Evolutionary conservation across 2,797 vertebrate species (phyloP).

Genomic region (Babyrousa celebensis): DNA sequence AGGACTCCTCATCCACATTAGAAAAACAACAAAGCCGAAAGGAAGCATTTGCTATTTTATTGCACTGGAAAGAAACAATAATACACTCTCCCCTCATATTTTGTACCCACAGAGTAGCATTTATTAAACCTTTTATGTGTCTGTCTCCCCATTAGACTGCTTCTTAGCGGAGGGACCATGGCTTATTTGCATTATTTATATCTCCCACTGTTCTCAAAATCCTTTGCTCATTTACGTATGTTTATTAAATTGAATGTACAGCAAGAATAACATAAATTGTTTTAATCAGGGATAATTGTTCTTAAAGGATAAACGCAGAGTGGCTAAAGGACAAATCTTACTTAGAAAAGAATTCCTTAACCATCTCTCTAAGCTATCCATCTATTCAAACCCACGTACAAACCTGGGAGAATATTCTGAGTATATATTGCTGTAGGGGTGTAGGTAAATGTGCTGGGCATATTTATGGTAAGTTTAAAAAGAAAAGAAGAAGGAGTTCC

Average conservation of each 20-base stretch:
- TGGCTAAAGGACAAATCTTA: background rate
- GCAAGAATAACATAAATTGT: constrained; percentile 5
- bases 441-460: background rate
- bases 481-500: background rate
- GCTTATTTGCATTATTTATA: background rate
- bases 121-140: background rate
- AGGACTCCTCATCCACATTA: background rate
- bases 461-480: constrained; percentile 36
- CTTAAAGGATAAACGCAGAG: background rate
- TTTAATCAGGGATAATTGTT: constrained; percentile 22
- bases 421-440: background rate
- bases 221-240: constrained; percentile 3
- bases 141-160: background rate
- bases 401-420: background rate
- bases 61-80: background rate
- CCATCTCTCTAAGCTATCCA: background rate
- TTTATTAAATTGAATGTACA: constrained; percentile 24
- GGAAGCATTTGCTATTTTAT: constrained; percentile 39
- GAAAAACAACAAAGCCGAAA: background rate
- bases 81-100: background rate
- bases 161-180: background rate
- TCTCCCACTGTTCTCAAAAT: background rate
- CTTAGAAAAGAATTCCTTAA: background rate
- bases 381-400: background rate
- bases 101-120: background rate